These are phyloP conservation scores for Smittia sp. DNA, from an alignment of 2,888 invertebrate genomes.

Conservation along the genomic window DNA sequence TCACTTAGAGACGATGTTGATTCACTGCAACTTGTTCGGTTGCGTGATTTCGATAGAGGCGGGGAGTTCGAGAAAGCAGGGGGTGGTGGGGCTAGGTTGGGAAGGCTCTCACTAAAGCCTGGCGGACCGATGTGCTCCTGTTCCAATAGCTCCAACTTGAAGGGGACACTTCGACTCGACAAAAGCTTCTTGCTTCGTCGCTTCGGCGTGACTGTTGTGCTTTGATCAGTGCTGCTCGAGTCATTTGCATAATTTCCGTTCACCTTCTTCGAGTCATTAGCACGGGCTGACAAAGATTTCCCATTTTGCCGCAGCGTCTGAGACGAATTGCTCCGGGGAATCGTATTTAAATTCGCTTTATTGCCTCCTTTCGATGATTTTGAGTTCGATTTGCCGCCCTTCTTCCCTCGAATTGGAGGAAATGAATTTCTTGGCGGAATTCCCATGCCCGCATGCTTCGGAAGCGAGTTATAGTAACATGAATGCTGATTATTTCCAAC, in stretches of 20 bases:
- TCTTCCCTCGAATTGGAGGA: conserved; percentile 60
- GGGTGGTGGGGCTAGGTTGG: conserved; percentile 66
- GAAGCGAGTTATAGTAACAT: conserved; percentile 51
- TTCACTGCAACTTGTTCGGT: conserved; percentile 54
- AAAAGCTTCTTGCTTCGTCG: conserved; percentile 46
- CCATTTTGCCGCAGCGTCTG: conserved; percentile 56
- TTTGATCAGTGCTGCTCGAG: conserved; percentile 55
- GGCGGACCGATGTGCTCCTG: conserved; percentile 42
- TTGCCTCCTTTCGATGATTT: conserved; percentile 42
- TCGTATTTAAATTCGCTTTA: conserved; percentile 57
- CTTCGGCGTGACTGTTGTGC: conserved; percentile 56
- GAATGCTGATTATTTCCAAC: conserved; percentile 42
- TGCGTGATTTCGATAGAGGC: conserved; percentile 46
- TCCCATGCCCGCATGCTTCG: conserved; percentile 57
- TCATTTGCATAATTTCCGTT: conserved; percentile 47
- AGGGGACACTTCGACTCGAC: conserved; percentile 64
- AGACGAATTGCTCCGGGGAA: conserved; percentile 64
- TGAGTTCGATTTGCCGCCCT: conserved; percentile 43
- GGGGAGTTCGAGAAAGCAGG: conserved; percentile 61
- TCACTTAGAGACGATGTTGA: conserved; percentile 72
- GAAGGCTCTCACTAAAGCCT: conserved; percentile 70
- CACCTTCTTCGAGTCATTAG: conserved; percentile 53
- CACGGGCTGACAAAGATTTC: conserved; percentile 45
- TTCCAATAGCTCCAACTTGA: conserved; percentile 59
- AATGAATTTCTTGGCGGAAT: conserved; percentile 64